Conservation (phyloP, 2,797 vertebrate genomes). For the Scolopax rusticola region DNA sequence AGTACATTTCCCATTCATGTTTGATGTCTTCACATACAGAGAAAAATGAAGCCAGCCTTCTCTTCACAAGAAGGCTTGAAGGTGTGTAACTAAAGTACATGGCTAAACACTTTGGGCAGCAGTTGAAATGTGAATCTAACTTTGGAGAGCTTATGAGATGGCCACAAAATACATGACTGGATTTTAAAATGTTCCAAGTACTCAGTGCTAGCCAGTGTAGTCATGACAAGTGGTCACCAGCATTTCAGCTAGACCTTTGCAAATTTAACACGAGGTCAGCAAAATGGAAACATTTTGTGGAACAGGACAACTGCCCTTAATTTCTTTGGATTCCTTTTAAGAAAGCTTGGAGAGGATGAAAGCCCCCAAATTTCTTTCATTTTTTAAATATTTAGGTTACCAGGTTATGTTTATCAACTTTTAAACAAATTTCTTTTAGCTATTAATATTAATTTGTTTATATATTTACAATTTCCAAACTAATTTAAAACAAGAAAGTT, state of each 20-base stretch:
- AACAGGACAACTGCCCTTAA: not conserved
- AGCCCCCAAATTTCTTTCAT: not conserved
- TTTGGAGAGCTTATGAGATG: constrained; percentile 16
- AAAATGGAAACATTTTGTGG: constrained; percentile 18
- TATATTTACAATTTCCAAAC: not conserved
- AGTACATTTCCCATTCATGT: not conserved
- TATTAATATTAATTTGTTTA: not conserved
- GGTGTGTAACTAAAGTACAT: not conserved
- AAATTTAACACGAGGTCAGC: constrained; percentile 21
- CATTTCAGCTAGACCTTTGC: constrained; percentile 8
- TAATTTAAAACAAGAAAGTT: not conserved
- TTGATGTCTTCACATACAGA: not conserved
- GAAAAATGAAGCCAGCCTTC: not conserved
- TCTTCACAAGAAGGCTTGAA: not conserved
- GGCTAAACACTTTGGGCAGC: not conserved
- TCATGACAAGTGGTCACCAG: constrained; percentile 7
- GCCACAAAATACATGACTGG: not conserved
- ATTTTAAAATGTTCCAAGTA: constrained; percentile 28
- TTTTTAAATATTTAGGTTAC: not conserved
- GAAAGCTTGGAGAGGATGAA: not conserved
- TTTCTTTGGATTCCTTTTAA: constrained; percentile 17
- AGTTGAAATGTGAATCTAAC: not conserved
- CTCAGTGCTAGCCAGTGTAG: not conserved
- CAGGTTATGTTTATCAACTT: not conserved
- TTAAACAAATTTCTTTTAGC: not conserved